Percentiles rank a stretch among this genome's conserved stretches.
Evolutionary conservation across 2,888 invertebrate genomes (phyloP).

Genomic region (Cenopis cana): DNA sequence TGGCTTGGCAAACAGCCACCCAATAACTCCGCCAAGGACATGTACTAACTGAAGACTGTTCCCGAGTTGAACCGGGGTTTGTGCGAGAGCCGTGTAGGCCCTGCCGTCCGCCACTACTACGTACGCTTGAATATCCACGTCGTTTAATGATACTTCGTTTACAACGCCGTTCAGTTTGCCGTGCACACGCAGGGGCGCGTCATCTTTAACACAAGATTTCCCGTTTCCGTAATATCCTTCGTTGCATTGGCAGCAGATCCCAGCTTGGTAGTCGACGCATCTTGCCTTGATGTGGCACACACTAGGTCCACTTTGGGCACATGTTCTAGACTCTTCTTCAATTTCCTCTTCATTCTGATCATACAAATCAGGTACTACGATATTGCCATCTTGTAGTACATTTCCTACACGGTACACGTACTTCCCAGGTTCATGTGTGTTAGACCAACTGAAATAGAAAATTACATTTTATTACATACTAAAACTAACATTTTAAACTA

Average conservation of each 20-base stretch:
- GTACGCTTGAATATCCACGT: constrained; percentile 95
- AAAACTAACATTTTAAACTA: no score
- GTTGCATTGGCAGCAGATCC: constrained; percentile 96
- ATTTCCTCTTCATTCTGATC: constrained; percentile 73
- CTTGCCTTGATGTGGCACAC: constrained; percentile 92
- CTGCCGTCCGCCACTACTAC: constrained; percentile 94
- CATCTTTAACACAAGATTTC: constrained; percentile 93
- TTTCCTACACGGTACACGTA: constrained; percentile 95
- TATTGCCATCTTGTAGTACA: constrained; percentile 85
- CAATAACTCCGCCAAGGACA: constrained; percentile 93
- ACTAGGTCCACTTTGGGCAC: constrained; percentile 87
- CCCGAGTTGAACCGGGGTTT: constrained; percentile 90
- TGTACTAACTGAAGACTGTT: constrained; percentile 93
- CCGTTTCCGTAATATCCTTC: constrained; percentile 97
- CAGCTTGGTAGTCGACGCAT: constrained; percentile 92
- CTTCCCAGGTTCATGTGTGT: constrained; percentile 92
- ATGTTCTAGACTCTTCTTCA: constrained; percentile 81
- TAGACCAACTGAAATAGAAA: constrained; percentile 89
- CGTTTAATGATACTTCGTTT: constrained; percentile 90
- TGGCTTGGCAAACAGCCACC: constrained; percentile 97
- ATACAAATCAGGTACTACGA: constrained; percentile 88
- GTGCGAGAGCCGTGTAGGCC: constrained; percentile 95
- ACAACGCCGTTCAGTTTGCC: constrained; percentile 94
- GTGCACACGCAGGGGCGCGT: constrained; percentile 93
- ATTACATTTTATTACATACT: background rate